Percentiles rank a stretch among this genome's conserved stretches.
Conservation (phyloP, 2,797 vertebrate genomes). For the Echeneis naucrates region DNA sequence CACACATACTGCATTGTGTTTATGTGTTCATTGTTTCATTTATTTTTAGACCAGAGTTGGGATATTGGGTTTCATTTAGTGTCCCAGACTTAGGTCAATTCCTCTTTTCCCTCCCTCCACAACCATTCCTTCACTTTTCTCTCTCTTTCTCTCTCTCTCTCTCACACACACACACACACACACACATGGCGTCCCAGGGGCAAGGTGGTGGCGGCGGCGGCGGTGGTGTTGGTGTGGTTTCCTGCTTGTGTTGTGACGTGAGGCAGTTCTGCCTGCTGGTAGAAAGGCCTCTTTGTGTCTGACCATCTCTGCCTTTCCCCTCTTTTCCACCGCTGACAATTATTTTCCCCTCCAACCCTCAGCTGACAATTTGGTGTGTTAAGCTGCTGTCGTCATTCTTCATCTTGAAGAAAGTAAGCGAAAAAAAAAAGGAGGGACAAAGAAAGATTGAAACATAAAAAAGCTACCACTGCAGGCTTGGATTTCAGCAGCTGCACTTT, state of each 20-base stretch:
- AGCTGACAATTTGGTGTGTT: constrained; percentile 63
- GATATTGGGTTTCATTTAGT: constrained; percentile 81
- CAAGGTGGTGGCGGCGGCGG: constrained; percentile 52
- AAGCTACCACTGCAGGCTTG: constrained; percentile 39
- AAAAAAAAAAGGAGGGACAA: constrained; percentile 3
- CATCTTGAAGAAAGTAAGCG: constrained; percentile 4
- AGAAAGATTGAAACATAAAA: constrained; percentile 23
- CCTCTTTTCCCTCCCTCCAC: constrained; percentile 5
- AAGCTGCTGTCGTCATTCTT: constrained; percentile 57
- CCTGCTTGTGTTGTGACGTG: constrained; percentile 82
- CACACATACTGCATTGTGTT: constrained; percentile 57
- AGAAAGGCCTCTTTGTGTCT: constrained; percentile 80
- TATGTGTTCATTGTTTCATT: constrained; percentile 66
- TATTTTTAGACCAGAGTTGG: constrained; percentile 84
- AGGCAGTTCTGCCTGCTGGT: constrained; percentile 61
- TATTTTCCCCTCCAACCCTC: constrained; percentile 71
- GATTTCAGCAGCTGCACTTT: constrained; percentile 61
- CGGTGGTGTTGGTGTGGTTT: constrained; percentile 74
- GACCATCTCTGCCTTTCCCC: constrained; percentile 52
- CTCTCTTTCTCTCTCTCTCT: constrained; percentile 5
- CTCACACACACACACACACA: constrained; percentile 9
- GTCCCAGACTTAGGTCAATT: constrained; percentile 54
- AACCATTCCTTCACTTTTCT: constrained; percentile 20
- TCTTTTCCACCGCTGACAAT: constrained; percentile 71
- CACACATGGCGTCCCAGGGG: constrained; percentile 49